Evolutionary conservation across 2,888 invertebrate genomes (phyloP), one percentile per base, ranked within the genome.

Genomic region (Panzeria rudis): DNA sequence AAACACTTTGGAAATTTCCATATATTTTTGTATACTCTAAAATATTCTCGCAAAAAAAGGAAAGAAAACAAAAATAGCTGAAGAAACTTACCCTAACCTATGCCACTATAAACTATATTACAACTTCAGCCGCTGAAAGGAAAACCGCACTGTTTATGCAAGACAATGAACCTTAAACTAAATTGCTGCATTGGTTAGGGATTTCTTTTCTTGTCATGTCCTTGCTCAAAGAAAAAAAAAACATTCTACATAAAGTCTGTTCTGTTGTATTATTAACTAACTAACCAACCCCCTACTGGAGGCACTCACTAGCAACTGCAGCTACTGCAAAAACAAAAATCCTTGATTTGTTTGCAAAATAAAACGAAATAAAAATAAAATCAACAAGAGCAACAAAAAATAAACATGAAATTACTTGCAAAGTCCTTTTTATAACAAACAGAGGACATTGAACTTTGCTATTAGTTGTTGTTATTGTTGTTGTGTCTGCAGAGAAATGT

Each of bases 381-480:
- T 75, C 41, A 44, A n/a, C 25, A 44, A 29, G 44, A 61, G 44
- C 13, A 54, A n/a, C 25, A 64, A 44, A 64, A 56, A n/a, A 20
- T 44, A 62, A 71, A 59, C 32, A 41, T 73, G 78, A 73, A 78
- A 62, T 82, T 82, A 75, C 78, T 85, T 75, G 66, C 78, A 85
- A 82, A 80, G 77, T 83, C 83, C 66, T 80, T 78, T 29, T 75
- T 79, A 47, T 50, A 64, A 50, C 59, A 11, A 54, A 56, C 82
- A 84, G n/a, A n/a, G 84, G 85, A 82, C 85, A 85, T 85, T 85
- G 85, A 85, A 85, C 82, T 85, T 82, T 59, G 68, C 61, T 78
- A 73, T 69, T 61, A 25, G 32, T 38, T 54, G 76, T 44, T 68
- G 17, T 68, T 78, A 9, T 61, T 73, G 15, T 50, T 32, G 35